Evolutionary conservation across 2,888 invertebrate genomes (phyloP).

Genomic region (Steinernema carpocapsae): DNA sequence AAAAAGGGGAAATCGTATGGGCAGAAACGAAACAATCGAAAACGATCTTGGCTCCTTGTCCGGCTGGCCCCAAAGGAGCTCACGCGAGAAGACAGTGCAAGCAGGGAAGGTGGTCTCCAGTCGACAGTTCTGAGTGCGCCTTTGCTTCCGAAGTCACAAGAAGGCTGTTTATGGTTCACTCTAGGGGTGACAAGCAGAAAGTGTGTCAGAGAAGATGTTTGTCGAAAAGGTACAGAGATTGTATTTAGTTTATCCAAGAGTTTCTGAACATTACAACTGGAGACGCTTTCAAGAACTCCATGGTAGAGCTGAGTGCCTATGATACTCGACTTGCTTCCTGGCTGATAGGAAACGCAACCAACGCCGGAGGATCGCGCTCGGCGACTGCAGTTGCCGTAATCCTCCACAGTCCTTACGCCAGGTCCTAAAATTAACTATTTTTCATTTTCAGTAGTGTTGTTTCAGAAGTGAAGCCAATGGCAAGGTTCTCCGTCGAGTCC

Average conservation of each 20-base stretch:
- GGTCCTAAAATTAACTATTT: not conserved
- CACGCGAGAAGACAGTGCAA: constrained; percentile 14
- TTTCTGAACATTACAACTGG: not conserved
- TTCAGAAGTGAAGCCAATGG: not conserved
- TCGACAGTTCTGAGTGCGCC: constrained; percentile 12
- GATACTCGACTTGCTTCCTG: constrained; percentile 10
- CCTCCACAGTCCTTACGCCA: not conserved
- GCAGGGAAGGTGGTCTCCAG: constrained; percentile 15
- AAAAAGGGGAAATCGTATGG: constrained; percentile 27
- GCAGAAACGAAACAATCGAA: not conserved
- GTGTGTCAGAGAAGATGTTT: not conserved
- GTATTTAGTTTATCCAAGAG: constrained; percentile 9
- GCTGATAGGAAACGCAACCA: constrained; percentile 22
- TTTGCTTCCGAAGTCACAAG: not conserved
- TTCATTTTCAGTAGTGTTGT: not conserved
- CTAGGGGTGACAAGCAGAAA: not conserved
- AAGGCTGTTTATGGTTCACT: not conserved
- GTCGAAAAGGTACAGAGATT: no score
- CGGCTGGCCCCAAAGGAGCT: constrained; percentile 4
- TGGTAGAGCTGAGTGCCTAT: not conserved
- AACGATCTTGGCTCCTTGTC: not conserved
- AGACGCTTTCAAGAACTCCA: not conserved
- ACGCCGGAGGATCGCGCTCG: not conserved
- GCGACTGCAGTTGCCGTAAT: not conserved
- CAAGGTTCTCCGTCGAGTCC: not conserved